phyloP scores from a whole-genome alignment of 2,113 vertebrate genomes.

The Zosterops borbonicus region DNA sequence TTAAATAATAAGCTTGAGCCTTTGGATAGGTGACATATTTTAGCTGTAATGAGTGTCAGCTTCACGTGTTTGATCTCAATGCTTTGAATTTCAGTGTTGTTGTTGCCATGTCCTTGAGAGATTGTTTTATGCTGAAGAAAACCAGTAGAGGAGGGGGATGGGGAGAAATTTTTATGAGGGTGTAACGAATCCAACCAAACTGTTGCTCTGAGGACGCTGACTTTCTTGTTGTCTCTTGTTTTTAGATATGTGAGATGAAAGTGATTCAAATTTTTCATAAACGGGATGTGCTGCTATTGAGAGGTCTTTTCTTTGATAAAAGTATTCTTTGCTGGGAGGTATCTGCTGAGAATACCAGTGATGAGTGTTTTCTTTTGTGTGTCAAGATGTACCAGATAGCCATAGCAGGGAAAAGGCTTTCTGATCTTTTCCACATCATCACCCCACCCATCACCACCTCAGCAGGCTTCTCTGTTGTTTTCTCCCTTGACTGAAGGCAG shows the following conservation, averaged over 20 bases:
- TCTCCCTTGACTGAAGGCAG: neutral
- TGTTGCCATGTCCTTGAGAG: conserved; percentile 50
- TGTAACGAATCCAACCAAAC: conserved; percentile 18
- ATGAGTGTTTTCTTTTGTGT: neutral
- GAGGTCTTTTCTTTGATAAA: neutral
- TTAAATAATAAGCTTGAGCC: conserved; percentile 44
- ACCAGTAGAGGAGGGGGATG: neutral
- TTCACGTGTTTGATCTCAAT: neutral
- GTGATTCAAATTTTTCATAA: neutral
- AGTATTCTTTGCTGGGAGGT: neutral
- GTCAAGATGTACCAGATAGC: neutral
- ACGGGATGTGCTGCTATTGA: neutral
- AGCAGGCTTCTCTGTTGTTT: conserved; percentile 13
- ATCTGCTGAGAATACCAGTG: neutral
- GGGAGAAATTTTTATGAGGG: neutral
- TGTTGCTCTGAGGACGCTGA: neutral
- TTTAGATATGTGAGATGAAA: neutral
- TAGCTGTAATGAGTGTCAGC: neutral
- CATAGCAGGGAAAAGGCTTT: neutral
- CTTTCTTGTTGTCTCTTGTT: neutral
- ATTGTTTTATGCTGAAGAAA: neutral
- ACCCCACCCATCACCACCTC: rapidly evolving
- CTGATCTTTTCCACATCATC: neutral
- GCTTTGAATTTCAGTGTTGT: conserved; percentile 32
- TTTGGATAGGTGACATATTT: conserved; percentile 47